A percentile compares a stretch with the other conserved stretches of the same genome.
Evolutionary conservation across 1,140 invertebrate genomes (phyloP).

Genomic region (Branchinecta lindahli): DNA sequence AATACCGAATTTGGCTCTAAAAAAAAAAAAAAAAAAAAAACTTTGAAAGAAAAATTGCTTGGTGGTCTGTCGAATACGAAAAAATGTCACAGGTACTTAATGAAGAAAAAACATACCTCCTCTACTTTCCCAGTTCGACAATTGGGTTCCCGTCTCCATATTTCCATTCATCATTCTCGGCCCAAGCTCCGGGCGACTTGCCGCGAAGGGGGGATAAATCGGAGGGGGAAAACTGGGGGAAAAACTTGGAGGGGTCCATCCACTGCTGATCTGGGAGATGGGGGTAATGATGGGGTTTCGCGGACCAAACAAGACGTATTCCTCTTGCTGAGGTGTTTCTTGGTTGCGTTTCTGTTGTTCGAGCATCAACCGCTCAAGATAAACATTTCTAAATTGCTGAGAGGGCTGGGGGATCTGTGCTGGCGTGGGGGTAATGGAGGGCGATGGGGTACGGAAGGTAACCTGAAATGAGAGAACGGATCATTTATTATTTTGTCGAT

Average conservation of each 20-base stretch:
- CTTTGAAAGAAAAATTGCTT: no score
- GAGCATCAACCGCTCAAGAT: neutral
- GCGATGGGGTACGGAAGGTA: neutral
- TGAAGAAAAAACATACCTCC: no score
- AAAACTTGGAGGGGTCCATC: neutral
- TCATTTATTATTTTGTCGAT: no score
- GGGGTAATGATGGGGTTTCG: neutral
- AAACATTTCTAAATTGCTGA: neutral
- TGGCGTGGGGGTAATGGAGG: neutral
- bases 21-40: no score
- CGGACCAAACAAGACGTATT: neutral
- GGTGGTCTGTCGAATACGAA: no score
- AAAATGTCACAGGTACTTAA: no score
- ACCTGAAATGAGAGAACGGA: no score
- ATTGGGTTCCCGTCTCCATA: neutral
- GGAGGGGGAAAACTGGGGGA: neutral
- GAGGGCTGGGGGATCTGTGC: neutral
- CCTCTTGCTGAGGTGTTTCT: neutral
- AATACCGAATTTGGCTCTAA: no score
- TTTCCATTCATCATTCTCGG: neutral
- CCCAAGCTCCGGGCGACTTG: neutral
- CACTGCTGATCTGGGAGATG: neutral
- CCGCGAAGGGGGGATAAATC: neutral
- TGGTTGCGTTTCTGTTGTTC: constrained; percentile 1
- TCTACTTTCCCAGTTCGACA: no score